Percentiles rank a stretch among this genome's conserved stretches.
Evolutionary conservation across 2,888 invertebrate species (phyloP).

Genomic region (Platycnemis pennipes): DNA sequence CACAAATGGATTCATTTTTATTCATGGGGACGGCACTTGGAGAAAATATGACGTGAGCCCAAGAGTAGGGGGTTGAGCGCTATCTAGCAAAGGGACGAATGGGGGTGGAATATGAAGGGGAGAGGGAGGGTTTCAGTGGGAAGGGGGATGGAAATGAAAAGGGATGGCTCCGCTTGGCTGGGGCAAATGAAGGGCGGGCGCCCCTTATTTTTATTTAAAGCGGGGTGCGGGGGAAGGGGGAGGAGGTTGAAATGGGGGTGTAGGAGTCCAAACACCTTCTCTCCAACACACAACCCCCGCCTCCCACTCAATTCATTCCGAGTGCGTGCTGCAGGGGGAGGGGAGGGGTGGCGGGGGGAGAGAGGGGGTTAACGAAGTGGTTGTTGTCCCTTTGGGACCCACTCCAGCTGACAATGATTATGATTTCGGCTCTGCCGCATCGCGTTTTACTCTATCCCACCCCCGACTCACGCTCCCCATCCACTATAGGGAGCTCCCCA

Average conservation of each 20-base stretch:
- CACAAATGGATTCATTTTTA: conserved; percentile 12
- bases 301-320: background rate
- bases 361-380: conserved; percentile 12
- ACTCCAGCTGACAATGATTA: conserved; percentile 55
- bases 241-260: background rate
- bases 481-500: background rate
- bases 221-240: background rate
- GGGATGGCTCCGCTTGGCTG: background rate
- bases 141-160: background rate
- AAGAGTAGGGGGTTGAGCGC: background rate
- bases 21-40: background rate
- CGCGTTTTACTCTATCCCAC: background rate
- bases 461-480: no score
- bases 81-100: background rate
- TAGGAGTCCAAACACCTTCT: background rate
- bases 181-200: background rate
- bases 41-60: background rate
- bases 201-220: conserved; percentile 10
- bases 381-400: conserved; percentile 48
- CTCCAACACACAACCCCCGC: background rate
- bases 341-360: background rate
- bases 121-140: background rate
- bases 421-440: conserved; percentile 31
- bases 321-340: background rate
- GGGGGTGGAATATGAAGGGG: background rate